Evolutionary conservation across 2,888 invertebrate genomes (phyloP), one percentile per base, ranked within the genome.

Genomic region (Bombyx huttoni): DNA sequence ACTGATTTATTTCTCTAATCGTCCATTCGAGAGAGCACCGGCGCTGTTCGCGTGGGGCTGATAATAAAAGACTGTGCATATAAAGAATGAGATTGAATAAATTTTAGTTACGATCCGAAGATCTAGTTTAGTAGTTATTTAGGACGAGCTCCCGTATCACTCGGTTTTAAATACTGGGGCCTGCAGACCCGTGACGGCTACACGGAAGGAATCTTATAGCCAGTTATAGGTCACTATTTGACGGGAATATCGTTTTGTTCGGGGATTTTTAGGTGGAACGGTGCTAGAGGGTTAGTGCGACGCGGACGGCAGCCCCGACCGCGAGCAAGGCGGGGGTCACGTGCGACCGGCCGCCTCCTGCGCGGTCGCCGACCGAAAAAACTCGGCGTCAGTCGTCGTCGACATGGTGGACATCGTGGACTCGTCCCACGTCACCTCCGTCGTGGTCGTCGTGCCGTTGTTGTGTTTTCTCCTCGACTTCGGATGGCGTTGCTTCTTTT

Each of bases 291-390:
- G 81, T 79, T 70, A 87, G 80, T 78, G 84, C 86, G 70, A 40
- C 12, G 40, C 40, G 40, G 12, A 84, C 86, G 85, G 87, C 84
- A 70, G 88, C 87, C 65, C 82, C 85, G 68, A 86, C 73, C 68
- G 81, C 84, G 75, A 83, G 73, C 71, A 81, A 77, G 68, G 78
- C 75, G 62, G 83, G 84, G 63, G 83, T 83, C 78, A 88, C 81
- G 83, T 83, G 77, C 83, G 89, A 63, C 77, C 81, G 83, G 78
- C 83, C 83, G 84, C 85, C 84, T 89, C 88, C 81, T 81, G 89
- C 81, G 86, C 87, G 81, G 85, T 85, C 79, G 86, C 86, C 68
- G 89, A 83, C 73, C 89, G 89, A 81, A 89, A 90, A 85, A 90
- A 89, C 89, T 89, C 89, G 57, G 78, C 81, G 73, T 78, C 85